Base-by-base conservation (phyloP, 1,140 invertebrate species). In the Diorhabda carinulata region DNA sequence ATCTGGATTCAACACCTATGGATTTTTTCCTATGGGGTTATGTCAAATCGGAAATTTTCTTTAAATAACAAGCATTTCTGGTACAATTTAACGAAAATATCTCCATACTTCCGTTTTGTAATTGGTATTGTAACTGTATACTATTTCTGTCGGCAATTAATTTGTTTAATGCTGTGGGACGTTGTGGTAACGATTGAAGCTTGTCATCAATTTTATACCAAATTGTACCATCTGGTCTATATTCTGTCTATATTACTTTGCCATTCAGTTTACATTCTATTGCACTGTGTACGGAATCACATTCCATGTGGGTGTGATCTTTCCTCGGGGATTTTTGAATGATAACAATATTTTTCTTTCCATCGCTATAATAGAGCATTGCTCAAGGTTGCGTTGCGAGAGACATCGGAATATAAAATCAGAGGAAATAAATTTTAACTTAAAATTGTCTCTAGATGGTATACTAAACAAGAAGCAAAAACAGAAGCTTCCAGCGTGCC, bases 231-330 rank as follows among this genome's bases (percentile, higher is more conserved):
- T 6, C 47, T 3, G 6, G 6, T 8, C 6, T 8, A 52, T 9
- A 77, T 75, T 6, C 0, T 3, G 6, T 8, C 6, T 8, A 52
- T 9, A 77, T 75, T 6, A 44, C 40, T 70, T 60, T 72, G 40
- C 65, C 52, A 69, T 73, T 74, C 10, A 77, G 10, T 59, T 69
- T 47, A 56, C 66, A 66, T 69, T 80, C 78, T 52, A 79, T 78
- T 2, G 57, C 61, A 6, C 68, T n/a, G 69, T 82, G 79, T 8
- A 80, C 73, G 4, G 69, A 70, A 67, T 81, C 78, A 52, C 56
- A 68, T 60, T 81, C 78, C 78, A 80, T 81, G 64, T 80, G 75
- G 3, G 78, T 79, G 65, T 81, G 77, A 3, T 79, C 78, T 56
- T 73, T 73, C 73, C 72, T 69, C 44, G 73, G 60, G 67, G 68